Percentiles rank a stretch among this genome's conserved stretches.
These are phyloP conservation scores for Lathronympha strigana DNA, from an alignment of 2,888 invertebrate genomes.

Conservation along the genomic window DNA sequence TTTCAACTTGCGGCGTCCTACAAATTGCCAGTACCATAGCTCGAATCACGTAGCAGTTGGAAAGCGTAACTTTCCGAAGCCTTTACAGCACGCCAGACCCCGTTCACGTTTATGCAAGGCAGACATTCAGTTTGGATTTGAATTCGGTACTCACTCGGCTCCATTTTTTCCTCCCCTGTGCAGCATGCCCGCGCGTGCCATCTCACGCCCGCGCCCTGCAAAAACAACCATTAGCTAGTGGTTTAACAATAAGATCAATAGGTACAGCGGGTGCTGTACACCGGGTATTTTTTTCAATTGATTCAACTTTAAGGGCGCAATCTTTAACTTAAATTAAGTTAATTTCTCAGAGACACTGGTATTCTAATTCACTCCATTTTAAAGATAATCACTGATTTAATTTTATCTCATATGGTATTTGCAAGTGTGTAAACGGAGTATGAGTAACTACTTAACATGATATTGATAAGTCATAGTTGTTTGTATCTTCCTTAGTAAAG, in stretches of 20 bases:
- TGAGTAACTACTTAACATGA: no score
- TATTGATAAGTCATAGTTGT: no score
- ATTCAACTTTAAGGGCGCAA: no score
- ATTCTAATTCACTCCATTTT: no score
- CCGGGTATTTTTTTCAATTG: no score
- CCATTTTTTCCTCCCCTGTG: constrained; percentile 90
- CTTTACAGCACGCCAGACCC: neutral
- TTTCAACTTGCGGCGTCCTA: neutral
- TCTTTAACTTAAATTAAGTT: no score
- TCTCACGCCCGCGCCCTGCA: constrained; percentile 86
- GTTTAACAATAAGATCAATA: constrained; percentile 4
- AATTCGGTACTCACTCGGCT: constrained; percentile 86
- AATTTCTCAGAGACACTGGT: no score
- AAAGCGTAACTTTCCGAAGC: neutral
- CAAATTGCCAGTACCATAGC: neutral
- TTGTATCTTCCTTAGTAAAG: no score
- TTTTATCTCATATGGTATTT: no score
- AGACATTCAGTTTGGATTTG: constrained; percentile 20
- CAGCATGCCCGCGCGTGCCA: constrained; percentile 91
- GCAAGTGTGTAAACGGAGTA: no score
- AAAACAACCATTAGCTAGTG: constrained; percentile 67
- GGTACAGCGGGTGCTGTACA: neutral
- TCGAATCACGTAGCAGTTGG: neutral
- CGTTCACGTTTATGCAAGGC: neutral
- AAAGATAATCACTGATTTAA: no score